Conservation (phyloP, 2,888 invertebrate species). For the Lampropteryx suffumata region DNA sequence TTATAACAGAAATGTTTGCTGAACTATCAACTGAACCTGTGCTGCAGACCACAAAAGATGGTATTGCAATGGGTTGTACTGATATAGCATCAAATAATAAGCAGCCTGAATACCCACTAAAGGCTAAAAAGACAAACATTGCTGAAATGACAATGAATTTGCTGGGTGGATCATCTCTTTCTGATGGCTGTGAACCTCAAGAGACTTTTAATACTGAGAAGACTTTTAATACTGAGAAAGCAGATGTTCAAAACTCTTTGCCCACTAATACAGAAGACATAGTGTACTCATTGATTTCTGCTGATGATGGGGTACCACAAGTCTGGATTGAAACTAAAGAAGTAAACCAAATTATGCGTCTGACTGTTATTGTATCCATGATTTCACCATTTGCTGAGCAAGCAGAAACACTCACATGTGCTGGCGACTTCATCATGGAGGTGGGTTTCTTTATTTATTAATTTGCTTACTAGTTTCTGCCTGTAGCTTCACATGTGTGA, state of each 20-base stretch:
- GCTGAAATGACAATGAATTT: neutral
- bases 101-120: neutral
- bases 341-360: neutral
- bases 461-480: too few species aligned
- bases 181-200: neutral
- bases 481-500: too few species aligned
- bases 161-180: neutral
- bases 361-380: constrained; percentile 12
- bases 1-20: constrained; percentile 3
- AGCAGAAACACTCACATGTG: constrained; percentile 1
- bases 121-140: neutral
- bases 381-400: neutral
- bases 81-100: neutral
- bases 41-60: neutral
- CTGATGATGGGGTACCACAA: neutral
- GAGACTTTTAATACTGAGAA: neutral
- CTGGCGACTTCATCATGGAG: constrained; percentile 8
- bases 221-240: neutral
- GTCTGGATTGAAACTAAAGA: neutral
- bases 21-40: neutral
- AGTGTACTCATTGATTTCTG: neutral
- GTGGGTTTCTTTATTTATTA: constrained; percentile 1
- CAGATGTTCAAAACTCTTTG: neutral
- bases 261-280: neutral
- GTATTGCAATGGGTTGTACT: neutral